These are phyloP conservation scores for Limulus polyphemus DNA, from an alignment of 2,888 invertebrate genomes.

Conservation along the genomic window DNA sequence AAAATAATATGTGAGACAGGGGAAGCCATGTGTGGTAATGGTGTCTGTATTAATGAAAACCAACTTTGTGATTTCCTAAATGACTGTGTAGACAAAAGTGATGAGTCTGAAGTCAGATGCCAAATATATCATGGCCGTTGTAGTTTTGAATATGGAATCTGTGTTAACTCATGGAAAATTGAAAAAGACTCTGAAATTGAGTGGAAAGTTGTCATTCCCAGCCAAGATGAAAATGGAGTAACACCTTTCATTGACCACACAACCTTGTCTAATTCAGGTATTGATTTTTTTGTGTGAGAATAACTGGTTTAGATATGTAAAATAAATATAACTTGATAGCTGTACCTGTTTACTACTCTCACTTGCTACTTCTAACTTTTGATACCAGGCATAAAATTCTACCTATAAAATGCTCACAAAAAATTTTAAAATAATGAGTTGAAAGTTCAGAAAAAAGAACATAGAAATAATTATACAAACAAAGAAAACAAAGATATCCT, in stretches of 20 bases:
- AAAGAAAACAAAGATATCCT: too few relatives aligned
- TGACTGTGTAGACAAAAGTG: slow-evolving; percentile 14
- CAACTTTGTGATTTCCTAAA: slow-evolving; percentile 13
- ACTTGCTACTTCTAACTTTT: too few relatives aligned
- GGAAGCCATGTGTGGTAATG: neutral
- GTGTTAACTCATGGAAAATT: slow-evolving; percentile 6
- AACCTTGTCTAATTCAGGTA: neutral
- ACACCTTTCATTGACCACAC: slow-evolving; percentile 13
- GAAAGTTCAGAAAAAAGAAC: too few relatives aligned
- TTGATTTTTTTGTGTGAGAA: too few relatives aligned
- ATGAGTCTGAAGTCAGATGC: slow-evolving; percentile 12
- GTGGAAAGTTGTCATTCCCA: slow-evolving; percentile 1
- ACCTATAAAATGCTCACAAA: too few relatives aligned
- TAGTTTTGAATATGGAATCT: slow-evolving; percentile 8
- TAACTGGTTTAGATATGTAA: too few relatives aligned
- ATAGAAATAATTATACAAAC: too few relatives aligned
- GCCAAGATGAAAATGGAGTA: neutral
- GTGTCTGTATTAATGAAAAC: slow-evolving; percentile 6
- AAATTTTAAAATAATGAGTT: too few relatives aligned
- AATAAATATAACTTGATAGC: too few relatives aligned
- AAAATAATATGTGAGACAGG: neutral
- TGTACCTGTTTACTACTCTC: too few relatives aligned
- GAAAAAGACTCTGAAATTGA: slow-evolving; percentile 1
- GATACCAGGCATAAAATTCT: too few relatives aligned
- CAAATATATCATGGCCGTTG: slow-evolving; percentile 8